These are phyloP conservation scores for Amphilophus citrinellus DNA, from an alignment of 2,113 vertebrate genomes.

Conservation along the genomic window DNA sequence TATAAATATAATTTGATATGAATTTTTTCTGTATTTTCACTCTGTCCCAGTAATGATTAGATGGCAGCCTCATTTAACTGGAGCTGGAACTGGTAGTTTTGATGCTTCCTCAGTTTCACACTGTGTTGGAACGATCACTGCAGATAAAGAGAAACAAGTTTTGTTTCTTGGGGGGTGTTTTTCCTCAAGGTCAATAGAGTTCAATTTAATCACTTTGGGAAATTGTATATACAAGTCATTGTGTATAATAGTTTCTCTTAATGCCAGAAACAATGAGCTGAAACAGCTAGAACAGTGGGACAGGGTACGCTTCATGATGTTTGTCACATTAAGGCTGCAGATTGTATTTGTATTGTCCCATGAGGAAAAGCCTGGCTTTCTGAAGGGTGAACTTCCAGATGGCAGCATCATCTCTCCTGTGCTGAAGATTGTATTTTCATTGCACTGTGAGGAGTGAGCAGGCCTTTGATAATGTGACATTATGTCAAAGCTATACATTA, in stretches of 20 bases:
- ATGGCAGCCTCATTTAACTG: not conserved
- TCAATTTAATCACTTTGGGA: not conserved
- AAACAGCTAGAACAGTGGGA: not conserved
- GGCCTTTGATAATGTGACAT: not conserved
- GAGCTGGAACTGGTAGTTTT: not conserved
- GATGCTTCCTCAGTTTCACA: not conserved
- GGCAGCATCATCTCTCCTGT: not conserved
- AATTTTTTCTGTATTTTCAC: too few relatives aligned
- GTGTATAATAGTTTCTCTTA: not conserved
- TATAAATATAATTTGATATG: too few relatives aligned
- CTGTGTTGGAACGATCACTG: not conserved
- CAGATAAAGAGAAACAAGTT: not conserved
- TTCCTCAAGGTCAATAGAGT: not conserved
- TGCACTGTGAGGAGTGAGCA: not conserved
- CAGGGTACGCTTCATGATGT: not conserved
- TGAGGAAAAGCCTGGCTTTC: not conserved
- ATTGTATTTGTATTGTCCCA: not conserved
- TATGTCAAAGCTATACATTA: slow-evolving; percentile 18
- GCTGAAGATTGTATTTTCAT: slow-evolving; percentile 6
- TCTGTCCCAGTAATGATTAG: not conserved
- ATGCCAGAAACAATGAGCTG: not conserved
- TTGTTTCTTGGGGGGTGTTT: not conserved
- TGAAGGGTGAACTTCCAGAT: not conserved
- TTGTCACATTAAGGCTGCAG: not conserved
- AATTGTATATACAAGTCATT: not conserved